These are phyloP conservation scores for Microctonus brassicae DNA, from an alignment of 2,888 invertebrate genomes.

Conservation along the genomic window DNA sequence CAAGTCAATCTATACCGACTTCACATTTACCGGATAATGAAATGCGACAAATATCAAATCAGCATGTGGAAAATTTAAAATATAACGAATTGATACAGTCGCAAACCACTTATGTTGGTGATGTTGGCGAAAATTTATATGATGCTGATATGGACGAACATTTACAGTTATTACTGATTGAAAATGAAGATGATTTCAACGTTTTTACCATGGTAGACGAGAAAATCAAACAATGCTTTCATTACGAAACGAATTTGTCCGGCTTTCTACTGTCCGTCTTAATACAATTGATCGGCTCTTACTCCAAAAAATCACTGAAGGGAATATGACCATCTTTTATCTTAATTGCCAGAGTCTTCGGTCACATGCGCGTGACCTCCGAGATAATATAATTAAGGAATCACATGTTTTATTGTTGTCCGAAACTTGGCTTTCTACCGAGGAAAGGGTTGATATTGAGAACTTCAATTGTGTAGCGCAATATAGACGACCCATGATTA, in stretches of 20 bases:
- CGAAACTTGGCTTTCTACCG: conserved; percentile 5
- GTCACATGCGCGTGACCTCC: neutral
- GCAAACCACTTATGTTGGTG: neutral
- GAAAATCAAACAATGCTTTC: neutral
- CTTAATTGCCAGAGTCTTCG: conserved; percentile 31
- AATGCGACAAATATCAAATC: neutral
- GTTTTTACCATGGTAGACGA: neutral
- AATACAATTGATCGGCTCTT: too few relatives aligned
- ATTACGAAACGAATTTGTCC: neutral
- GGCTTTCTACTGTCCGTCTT: too few relatives aligned
- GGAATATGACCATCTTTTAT: neutral
- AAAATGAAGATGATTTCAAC: neutral
- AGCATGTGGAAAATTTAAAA: neutral
- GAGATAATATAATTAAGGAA: neutral
- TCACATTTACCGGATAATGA: neutral
- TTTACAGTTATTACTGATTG: too few relatives aligned
- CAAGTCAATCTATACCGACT: neutral
- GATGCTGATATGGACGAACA: neutral
- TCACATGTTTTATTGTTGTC: conserved; percentile 10
- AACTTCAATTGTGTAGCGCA: neutral
- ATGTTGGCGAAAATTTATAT: neutral
- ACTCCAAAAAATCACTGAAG: neutral
- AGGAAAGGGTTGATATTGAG: neutral
- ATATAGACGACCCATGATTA: too few relatives aligned
- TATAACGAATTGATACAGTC: neutral